Evolutionary conservation across 92 coral and sea anemone genomes (phyloP), one percentile per base, ranked within the genome.

Genomic region (Pocillopora grandis): DNA sequence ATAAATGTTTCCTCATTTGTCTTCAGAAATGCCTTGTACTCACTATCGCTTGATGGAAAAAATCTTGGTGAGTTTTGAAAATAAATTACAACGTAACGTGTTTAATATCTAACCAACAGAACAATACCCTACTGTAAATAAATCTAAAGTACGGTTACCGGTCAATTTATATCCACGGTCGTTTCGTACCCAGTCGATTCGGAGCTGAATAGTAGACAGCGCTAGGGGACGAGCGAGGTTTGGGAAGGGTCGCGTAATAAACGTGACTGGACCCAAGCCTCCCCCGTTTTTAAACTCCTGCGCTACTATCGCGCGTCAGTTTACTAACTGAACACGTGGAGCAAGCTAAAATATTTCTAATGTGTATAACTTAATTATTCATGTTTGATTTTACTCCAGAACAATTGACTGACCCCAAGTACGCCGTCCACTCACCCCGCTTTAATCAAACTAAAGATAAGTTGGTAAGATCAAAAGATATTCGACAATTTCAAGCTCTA

Each of bases 371-470:
- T 0, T 71, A 42, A 42, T 42, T 42, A 3, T 35, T 13, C 2
- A 56, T 5, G 19, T 14, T 15, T 36, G 61, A 0, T 61, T 71
- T 73, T 10, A 74, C 35, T 80, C 8, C 66, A 93, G 97, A 93
- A 80, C 90, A 86, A 81, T 76, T 93, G 16, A 91, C 90, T 68
- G 86, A 79, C 69, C 72, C 60, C 59, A 88, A 77, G 15, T 87
- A 93, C 75, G 87, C 97, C 23, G 92, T 91, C 63, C 78, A 80
- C 20, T 91, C 90, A 18, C 97, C 98, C 17, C 90, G 89, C 42
- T 87, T 91, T 65, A 87, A 88, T 69, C 92, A 84, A 15, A 61
- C 69, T 35, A 92, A 79, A 86, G 87, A 81, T 48, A 91, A 93
- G 69, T 75, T 93, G 88, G 97, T 93, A 83, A 70, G 92, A 2